Evolutionary conservation across 2,888 invertebrate genomes (phyloP).

Genomic region (Lithodes maja): DNA sequence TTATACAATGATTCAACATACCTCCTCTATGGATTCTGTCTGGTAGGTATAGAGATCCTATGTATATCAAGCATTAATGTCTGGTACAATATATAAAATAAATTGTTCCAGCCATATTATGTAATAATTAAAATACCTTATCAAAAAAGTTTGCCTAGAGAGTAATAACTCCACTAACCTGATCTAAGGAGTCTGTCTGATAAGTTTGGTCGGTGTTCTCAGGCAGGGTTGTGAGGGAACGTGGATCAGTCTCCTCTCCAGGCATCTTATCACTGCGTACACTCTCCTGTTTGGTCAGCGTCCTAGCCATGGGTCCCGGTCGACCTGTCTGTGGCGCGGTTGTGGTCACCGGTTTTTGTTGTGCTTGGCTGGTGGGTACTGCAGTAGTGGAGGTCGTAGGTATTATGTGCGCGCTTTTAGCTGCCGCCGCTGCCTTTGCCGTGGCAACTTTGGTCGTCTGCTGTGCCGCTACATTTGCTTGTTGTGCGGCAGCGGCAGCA

Average conservation of each 20-base stretch:
- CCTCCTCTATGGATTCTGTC: too few species aligned
- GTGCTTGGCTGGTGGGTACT: conserved; percentile 9
- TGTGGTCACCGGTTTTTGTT: conserved; percentile 39
- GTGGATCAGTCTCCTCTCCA: conserved; percentile 58
- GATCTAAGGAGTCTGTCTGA: conserved; percentile 56
- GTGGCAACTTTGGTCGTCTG: conserved; percentile 67
- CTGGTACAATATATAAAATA: too few species aligned
- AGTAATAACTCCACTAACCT: conserved; percentile 34
- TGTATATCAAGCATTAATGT: too few species aligned
- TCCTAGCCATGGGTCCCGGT: conserved; percentile 26
- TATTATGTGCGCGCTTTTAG: conserved; percentile 56
- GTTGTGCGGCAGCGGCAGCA: conserved; percentile 65
- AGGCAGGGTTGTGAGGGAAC: conserved; percentile 60
- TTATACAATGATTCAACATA: too few species aligned
- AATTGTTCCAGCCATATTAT: too few species aligned
- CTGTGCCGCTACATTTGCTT: conserved; percentile 67
- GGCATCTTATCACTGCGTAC: conserved; percentile 70
- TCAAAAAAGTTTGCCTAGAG: too few species aligned
- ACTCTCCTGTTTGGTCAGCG: conserved; percentile 69
- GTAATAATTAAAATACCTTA: too few species aligned
- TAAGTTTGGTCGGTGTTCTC: conserved; percentile 51
- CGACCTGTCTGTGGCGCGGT: conserved; percentile 36
- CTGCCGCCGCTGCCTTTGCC: conserved; percentile 63
- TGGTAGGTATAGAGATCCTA: too few species aligned
- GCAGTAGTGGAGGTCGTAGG: conserved; percentile 22